Conservation (phyloP, 2,888 invertebrate genomes). For the Hirtodrosophila duncani region DNA sequence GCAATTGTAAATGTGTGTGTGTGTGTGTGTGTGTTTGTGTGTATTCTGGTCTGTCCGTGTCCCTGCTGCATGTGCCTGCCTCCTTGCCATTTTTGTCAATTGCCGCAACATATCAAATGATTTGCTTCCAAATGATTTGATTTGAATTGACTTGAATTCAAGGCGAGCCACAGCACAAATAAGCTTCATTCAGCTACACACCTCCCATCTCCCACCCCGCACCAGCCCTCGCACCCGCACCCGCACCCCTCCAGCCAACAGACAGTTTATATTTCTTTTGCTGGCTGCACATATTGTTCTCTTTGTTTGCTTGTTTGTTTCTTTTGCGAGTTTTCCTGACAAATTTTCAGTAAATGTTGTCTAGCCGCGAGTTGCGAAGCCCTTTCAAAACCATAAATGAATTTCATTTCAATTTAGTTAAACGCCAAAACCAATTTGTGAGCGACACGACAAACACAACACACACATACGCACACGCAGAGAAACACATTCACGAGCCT, state of each 20-base stretch:
- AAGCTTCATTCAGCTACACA: slow-evolving; percentile 18
- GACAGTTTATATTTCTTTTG: slow-evolving; percentile 53
- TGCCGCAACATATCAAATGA: slow-evolving; percentile 74
- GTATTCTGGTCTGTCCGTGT: no score
- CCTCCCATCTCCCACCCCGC: background rate
- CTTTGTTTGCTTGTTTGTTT: slow-evolving; percentile 2
- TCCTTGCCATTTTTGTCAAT: slow-evolving; percentile 58
- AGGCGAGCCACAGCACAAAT: slow-evolving; percentile 29
- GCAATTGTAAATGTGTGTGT: slow-evolving; percentile 61
- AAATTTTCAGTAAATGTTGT: slow-evolving; percentile 48
- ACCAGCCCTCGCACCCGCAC: background rate
- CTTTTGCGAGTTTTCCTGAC: slow-evolving; percentile 16
- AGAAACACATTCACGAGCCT: slow-evolving; percentile 2
- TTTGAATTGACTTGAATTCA: slow-evolving; percentile 75
- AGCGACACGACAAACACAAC: slow-evolving; percentile 25
- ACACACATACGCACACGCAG: slow-evolving; percentile 1
- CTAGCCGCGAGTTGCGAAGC: slow-evolving; percentile 31
- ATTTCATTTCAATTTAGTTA: slow-evolving; percentile 64
- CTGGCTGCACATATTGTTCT: slow-evolving; percentile 41
- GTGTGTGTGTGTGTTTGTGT: background rate
- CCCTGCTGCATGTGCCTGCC: background rate
- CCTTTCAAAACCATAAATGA: slow-evolving; percentile 51
- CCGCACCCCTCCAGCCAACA: slow-evolving; percentile 21
- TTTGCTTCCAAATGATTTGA: slow-evolving; percentile 76
- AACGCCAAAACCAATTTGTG: slow-evolving; percentile 64